Evolutionary conservation across 2,797 vertebrate genomes (phyloP), one percentile per base, ranked within the genome.

Genomic region (Myotis planiceps): DNA sequence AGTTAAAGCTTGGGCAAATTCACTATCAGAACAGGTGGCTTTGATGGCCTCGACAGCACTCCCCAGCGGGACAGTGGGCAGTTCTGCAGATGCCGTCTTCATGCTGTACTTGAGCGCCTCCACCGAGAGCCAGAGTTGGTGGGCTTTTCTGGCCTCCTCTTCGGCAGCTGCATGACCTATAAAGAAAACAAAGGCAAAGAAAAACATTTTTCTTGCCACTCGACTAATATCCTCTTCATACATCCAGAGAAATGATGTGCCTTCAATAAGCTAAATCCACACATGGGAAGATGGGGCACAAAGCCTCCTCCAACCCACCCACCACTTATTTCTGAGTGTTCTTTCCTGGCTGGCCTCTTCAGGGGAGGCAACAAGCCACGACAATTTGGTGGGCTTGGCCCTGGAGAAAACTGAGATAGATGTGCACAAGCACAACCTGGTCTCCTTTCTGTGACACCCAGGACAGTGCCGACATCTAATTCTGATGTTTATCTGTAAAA

Each of bases 111-210:
- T 99, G 7, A 99, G 98, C 0, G 99, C 99, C 97, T 99, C 99
- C 6, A 99, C 99, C 0, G 99, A 99, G 0, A 99, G 99, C 99
- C 99, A 99, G 42, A 99, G 98, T 96, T 99, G 99, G 93, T 99
- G 99, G 83, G 99, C 99, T 97, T 99, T 99, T 58, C 99, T 99
- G 21, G 99, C 99, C 95, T 99, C 99, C 84, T 99, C 99, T 94
- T 99, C 99, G 0, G 99, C 99, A 1, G 98, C 97, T 0, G 99
- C 99, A 0, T 99, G 99, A 96, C 99, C 99, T 99, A 98, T 9
- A 89, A 47, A 39, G 74, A 27, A 66, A 65, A 58, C 53, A 79
- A 60, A 69, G 10, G 47, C 53, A 39, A 55, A 75, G 72, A 45
- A n/a, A 76, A 37, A n/a, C 63, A 82, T 9, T 49, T 74, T 72